A percentile compares a stretch with the other conserved stretches of the same genome.
Conservation (phyloP, 2,797 vertebrate species). For the Urocyon cinereoargenteus region DNA sequence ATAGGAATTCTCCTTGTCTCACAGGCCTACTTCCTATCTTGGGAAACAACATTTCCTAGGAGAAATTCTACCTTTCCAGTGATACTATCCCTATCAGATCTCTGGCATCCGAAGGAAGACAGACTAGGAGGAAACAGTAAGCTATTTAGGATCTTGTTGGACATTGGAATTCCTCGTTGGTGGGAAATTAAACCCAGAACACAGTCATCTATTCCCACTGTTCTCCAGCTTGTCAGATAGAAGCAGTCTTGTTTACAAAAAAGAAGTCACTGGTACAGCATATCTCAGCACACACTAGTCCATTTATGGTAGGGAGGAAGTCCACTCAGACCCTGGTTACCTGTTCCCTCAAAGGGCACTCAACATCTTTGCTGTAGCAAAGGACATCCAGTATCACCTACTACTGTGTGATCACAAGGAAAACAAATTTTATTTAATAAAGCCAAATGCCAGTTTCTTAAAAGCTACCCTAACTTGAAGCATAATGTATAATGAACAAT, state of each 20-base stretch:
- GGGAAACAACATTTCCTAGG: not conserved
- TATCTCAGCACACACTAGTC: not conserved
- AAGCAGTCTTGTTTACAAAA: not conserved
- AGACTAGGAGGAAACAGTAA: not conserved
- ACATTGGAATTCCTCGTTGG: not conserved
- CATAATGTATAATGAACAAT: slow-evolving; percentile 19
- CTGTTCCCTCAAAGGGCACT: not conserved
- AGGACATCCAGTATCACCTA: not conserved
- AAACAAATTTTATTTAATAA: slow-evolving; percentile 19
- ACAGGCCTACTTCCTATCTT: not conserved
- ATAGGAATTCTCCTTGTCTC: not conserved
- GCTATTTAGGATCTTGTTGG: not conserved
- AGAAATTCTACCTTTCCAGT: not conserved
- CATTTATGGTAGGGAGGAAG: not conserved
- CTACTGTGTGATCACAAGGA: not conserved
- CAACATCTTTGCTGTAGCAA: not conserved
- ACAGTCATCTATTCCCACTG: not conserved
- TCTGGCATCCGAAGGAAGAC: not conserved
- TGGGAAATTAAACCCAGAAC: not conserved
- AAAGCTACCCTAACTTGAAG: not conserved
- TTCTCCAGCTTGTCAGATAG: not conserved
- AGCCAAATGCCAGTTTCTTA: slow-evolving; percentile 41
- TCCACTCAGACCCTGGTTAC: not conserved
- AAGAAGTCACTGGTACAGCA: not conserved
- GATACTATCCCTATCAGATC: not conserved